A percentile compares a stretch with the other conserved stretches of the same genome.
Conservation (phyloP, 2,797 vertebrate species). For the Tenualosa thibaudeaui region DNA sequence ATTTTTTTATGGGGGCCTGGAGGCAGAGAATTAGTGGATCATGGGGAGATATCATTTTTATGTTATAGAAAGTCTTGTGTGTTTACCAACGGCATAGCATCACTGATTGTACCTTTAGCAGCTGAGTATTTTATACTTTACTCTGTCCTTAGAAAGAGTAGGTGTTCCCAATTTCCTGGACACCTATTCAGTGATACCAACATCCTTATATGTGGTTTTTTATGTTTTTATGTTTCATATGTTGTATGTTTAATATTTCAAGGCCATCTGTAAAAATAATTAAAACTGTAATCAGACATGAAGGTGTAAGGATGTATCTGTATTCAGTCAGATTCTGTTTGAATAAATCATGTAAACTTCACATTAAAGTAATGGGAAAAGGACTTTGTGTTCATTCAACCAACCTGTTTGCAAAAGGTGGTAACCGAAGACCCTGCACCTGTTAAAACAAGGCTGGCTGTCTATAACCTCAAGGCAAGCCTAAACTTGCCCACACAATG, state of each 20-base stretch:
- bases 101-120: too few species aligned
- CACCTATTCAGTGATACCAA: neutral
- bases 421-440: neutral
- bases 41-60: too few species aligned
- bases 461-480: slow-evolving; percentile 36
- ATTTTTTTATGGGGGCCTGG: too few species aligned
- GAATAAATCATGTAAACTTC: neutral
- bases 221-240: neutral
- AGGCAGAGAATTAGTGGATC: too few species aligned
- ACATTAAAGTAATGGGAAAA: neutral
- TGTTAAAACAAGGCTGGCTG: slow-evolving; percentile 2
- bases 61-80: too few species aligned
- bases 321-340: neutral
- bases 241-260: neutral
- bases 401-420: neutral
- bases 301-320: neutral
- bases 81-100: too few species aligned
- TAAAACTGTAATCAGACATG: neutral
- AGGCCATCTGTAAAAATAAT: neutral
- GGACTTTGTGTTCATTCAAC: neutral
- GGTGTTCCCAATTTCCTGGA: too few species aligned
- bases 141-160: too few species aligned
- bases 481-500: slow-evolving; percentile 40
- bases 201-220: neutral
- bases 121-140: too few species aligned